Evolutionary conservation across 2,888 invertebrate genomes (phyloP), one percentile per base, ranked within the genome.

Genomic region (Embidobia sp.): DNA sequence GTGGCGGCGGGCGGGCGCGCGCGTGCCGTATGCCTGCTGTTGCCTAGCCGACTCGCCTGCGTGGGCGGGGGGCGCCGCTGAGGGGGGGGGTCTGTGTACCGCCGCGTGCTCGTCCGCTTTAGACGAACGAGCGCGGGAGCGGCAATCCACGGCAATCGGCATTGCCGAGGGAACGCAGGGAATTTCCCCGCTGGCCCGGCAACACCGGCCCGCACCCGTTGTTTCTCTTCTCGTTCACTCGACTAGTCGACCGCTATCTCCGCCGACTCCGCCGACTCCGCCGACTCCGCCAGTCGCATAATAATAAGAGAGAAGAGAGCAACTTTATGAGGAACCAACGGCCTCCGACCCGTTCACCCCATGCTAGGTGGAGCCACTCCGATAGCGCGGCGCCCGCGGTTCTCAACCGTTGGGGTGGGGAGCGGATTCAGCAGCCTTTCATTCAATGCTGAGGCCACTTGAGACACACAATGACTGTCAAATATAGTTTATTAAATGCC

Each of bases 291-390:
- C 82, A 84, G 85, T 83, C 85, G 84, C 85, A 83, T 85, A 85
- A 86, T 85, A 86, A 87, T 87, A 86, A 87, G 85, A 86, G 67
- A 86, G 85, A 85, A 85, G 85, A 86, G 86, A 87, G 86, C 86
- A 85, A 87, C 87, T 88, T 86, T 87, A 87, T 87, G 88, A 88
- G 86, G 86, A 87, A 88, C 88, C 86, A 86, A 84, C 88, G 87
- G 86, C 88, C 88, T 86, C 86, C 87, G 87, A 88, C 88, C 88
- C 87, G 87, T 84, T 86, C 87, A 86, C 87, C 86, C 87, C 86
- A 86, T 84, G 86, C 87, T 88, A 88, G 87, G 88, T 87, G 88
- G 88, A 88, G 87, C 84, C 86, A 85, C 86, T 82, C 85, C 84
- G 85, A 85, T 86, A 86, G 85, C 84, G 85, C 85, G 84, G 84